A percentile compares a stretch with the other conserved stretches of the same genome.
phyloP scores from a whole-genome alignment of 1,140 invertebrate genomes.

The Lepidotrigona ventralis region DNA sequence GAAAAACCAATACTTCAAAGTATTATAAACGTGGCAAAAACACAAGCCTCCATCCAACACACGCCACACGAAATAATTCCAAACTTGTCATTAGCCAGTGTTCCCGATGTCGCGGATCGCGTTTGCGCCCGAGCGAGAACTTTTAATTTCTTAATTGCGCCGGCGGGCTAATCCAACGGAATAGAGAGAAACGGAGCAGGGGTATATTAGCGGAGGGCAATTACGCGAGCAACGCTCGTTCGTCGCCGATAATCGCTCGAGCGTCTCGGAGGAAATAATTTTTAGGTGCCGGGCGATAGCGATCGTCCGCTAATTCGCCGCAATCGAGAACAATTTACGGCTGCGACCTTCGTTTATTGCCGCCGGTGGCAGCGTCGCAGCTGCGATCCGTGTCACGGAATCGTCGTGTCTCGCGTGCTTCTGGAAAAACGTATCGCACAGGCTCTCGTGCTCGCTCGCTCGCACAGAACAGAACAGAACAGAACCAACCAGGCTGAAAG shows the following conservation, averaged over 20 bases:
- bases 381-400: slow-evolving; percentile 41
- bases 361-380: slow-evolving; percentile 37
- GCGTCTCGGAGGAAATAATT: slow-evolving; percentile 42
- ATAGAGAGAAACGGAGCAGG: background rate
- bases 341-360: slow-evolving; percentile 52
- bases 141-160: slow-evolving; percentile 33
- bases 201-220: background rate
- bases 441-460: background rate
- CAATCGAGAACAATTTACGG: slow-evolving; percentile 63
- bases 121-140: background rate
- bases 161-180: background rate
- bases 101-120: background rate
- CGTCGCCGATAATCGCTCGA: slow-evolving; percentile 3
- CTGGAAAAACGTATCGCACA: slow-evolving; percentile 48
- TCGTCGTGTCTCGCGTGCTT: slow-evolving; percentile 27
- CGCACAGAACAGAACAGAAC: no score
- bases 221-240: slow-evolving; percentile 2
- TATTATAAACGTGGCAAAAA: background rate
- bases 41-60: background rate
- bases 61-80: no score
- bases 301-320: slow-evolving; percentile 56
- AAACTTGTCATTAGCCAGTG: background rate
- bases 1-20: background rate
- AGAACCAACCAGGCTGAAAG: background rate
- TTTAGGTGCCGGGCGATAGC: slow-evolving; percentile 44